Base-by-base conservation (phyloP, 53 echinoderm and acorn worm species). In the Stichopus horrens region DNA sequence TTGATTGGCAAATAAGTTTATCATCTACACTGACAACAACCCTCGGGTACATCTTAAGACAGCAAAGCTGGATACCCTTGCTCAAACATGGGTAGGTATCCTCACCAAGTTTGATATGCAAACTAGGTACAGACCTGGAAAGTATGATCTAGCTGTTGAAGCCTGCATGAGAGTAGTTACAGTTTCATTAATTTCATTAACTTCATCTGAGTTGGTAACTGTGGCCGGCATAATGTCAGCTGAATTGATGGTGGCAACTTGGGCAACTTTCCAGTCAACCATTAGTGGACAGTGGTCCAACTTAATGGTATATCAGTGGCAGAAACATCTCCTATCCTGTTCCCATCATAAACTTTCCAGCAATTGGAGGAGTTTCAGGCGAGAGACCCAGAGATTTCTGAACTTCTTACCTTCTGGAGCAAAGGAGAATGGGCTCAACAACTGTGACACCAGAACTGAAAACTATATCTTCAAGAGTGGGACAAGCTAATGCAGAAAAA, bases 21-120 rank as follows among this genome's bases (percentile, higher is more conserved):
- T 86, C 2, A 67, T 91, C 0, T 91, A 52, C 65, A 88, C 91
- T 0, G 88, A 91, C 66, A 93, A 90, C 75, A 93, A 93, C 16
- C 90, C 92, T 7, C 92, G 89, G 23, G 88, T 88, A 11, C 88
- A 91, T 75, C 53, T 87, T 55, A 88, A 88, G 51, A 74, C 88
- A 5, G 83, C 75, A 3, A 91, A 91, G 22, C 83, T 91, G 5
- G 91, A 87, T 18, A 83, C 91, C 9, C 74, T 88, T 0, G 83
- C 73, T 9, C 76, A 90, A 60, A 11, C 89, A 23, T 92, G 92
- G 92, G 78, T 85, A 8, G 90, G 92, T 10, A 77, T 74, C 8
- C 20, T 90, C 7, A 53, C 90, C 5, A 20, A 13, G 11, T 92
- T 89, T 73, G 63, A 92, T 54, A 89, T 92, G 20, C 60, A 85